Evolutionary conservation across 2,888 invertebrate genomes (phyloP).

Genomic region (Eilema sororculum): DNA sequence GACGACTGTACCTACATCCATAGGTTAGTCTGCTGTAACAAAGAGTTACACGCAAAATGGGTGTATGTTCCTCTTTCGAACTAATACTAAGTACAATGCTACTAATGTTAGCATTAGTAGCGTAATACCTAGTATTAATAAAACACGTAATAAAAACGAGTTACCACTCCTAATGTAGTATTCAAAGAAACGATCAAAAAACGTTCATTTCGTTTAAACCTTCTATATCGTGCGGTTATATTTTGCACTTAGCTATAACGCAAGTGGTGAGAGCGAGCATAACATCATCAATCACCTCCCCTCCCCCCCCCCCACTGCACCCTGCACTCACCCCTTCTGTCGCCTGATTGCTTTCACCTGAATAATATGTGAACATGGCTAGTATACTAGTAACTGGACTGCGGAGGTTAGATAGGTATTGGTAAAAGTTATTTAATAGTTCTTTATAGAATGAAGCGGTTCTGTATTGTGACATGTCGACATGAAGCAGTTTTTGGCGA

Average conservation of each 20-base stretch:
- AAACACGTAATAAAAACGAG: too few relatives aligned
- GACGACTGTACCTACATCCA: too few relatives aligned
- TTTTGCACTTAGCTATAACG: constrained; percentile 33
- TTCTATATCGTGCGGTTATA: background rate
- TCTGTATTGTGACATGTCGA: too few relatives aligned
- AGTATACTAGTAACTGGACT: background rate
- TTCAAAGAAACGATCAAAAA: background rate
- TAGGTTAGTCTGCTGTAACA: too few relatives aligned
- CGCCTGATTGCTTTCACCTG: constrained; percentile 54
- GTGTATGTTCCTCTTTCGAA: too few relatives aligned
- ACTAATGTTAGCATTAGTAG: too few relatives aligned
- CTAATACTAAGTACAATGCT: too few relatives aligned
- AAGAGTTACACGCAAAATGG: too few relatives aligned
- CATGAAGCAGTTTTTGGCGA: too few relatives aligned
- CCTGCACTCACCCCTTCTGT: constrained; percentile 28
- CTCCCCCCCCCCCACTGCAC: constrained; percentile 15
- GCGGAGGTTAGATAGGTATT: background rate
- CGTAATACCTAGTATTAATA: too few relatives aligned
- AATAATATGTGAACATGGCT: constrained; percentile 29
- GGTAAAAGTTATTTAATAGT: background rate
- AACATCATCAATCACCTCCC: constrained; percentile 59
- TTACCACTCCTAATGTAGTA: background rate
- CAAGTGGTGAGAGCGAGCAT: constrained; percentile 34
- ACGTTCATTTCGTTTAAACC: background rate
- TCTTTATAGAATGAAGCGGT: too few relatives aligned